These are phyloP conservation scores for Nannospalax galili DNA, from an alignment of 2,113 vertebrate species.

Conservation along the genomic window DNA sequence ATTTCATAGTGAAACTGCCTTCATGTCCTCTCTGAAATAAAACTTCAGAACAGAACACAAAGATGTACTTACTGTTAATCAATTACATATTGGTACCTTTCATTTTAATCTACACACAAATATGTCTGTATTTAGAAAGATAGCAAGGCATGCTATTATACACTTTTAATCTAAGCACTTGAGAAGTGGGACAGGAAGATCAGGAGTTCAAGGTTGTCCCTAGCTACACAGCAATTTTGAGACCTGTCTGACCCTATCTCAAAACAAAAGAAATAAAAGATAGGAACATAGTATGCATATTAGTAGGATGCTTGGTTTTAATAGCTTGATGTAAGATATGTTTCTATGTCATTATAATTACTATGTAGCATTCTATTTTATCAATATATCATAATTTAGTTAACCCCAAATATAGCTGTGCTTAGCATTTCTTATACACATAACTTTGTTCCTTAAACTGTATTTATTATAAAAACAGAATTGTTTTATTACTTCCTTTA, in stretches of 20 bases:
- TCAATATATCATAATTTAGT: neutral
- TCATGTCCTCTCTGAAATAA: neutral
- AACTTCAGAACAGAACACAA: neutral
- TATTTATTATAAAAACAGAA: neutral
- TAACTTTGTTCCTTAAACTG: neutral
- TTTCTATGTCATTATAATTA: neutral
- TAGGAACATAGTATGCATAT: neutral
- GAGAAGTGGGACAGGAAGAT: too few species aligned
- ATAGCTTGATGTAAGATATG: neutral
- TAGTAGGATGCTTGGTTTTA: neutral
- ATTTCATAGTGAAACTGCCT: neutral
- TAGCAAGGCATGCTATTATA: too few species aligned
- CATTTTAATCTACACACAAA: neutral
- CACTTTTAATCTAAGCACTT: neutral
- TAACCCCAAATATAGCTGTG: neutral
- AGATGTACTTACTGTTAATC: neutral
- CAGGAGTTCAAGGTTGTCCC: too few species aligned
- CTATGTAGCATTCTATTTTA: neutral
- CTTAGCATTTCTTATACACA: neutral
- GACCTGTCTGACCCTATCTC: too few species aligned
- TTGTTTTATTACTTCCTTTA: neutral
- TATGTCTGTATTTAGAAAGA: neutral
- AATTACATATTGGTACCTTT: neutral
- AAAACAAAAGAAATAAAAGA: too few species aligned
- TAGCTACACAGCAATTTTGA: too few species aligned